Conservation (phyloP, 2,888 invertebrate genomes). For the Xestia sexstrigata region DNA sequence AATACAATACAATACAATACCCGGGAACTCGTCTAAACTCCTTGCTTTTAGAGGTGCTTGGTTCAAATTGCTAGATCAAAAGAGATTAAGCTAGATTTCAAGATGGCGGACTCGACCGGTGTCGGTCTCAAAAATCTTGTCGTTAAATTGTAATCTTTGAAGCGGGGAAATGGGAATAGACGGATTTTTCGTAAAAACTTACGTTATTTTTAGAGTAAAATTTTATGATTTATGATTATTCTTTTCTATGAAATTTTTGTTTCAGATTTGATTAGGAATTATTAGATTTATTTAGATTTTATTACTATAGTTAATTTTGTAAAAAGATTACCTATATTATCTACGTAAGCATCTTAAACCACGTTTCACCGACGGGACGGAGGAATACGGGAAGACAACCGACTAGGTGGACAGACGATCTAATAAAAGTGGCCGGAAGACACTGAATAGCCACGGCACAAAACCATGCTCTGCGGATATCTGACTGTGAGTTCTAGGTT, state of each 20-base stretch:
- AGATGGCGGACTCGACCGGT: slow-evolving; percentile 37
- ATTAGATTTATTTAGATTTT: no score
- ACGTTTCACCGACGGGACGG: neutral
- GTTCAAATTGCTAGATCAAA: slow-evolving; percentile 49
- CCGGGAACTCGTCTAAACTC: slow-evolving; percentile 23
- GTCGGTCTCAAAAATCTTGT: slow-evolving; percentile 52
- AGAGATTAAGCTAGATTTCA: slow-evolving; percentile 51
- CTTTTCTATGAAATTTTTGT: neutral
- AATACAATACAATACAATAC: no score
- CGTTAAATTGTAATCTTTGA: slow-evolving; percentile 57
- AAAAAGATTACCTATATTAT: neutral
- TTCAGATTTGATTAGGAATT: no score
- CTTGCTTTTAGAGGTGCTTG: slow-evolving; percentile 42
- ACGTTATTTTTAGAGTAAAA: neutral
- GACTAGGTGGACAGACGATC: no score
- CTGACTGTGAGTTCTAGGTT: no score
- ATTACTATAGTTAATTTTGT: no score
- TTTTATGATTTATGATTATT: neutral
- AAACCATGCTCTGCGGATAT: no score
- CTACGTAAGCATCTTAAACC: neutral
- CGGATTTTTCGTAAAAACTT: neutral
- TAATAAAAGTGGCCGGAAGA: no score
- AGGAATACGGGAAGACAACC: no score
- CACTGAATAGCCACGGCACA: no score
- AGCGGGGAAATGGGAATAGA: slow-evolving; percentile 9